phyloP scores from a whole-genome alignment of 92 coral and sea anemone genomes.

The Chrysogorgia sp. region DNA sequence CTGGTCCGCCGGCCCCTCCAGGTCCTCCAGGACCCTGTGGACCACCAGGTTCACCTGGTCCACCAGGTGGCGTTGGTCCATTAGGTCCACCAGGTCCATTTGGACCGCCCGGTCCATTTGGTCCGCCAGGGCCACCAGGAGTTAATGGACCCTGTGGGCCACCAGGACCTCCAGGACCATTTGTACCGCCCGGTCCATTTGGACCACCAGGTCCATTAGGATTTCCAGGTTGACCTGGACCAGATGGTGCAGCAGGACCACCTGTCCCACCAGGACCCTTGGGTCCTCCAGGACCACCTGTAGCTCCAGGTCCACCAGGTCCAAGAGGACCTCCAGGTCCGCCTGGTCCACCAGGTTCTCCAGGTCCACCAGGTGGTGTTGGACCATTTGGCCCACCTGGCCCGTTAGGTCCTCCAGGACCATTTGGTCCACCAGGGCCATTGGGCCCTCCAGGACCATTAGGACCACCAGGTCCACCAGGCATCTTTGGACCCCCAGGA shows the following conservation, averaged over 20 bases:
- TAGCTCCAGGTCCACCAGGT: slow-evolving; percentile 73
- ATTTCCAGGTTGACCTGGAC: slow-evolving; percentile 89
- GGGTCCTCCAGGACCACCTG: slow-evolving; percentile 58
- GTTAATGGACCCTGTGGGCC: slow-evolving; percentile 33
- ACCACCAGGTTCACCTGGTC: slow-evolving; percentile 37
- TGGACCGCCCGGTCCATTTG: slow-evolving; percentile 5
- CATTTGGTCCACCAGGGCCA: slow-evolving; percentile 25
- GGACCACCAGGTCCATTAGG: slow-evolving; percentile 73
- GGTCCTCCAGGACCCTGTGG: slow-evolving; percentile 39
- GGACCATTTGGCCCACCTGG: slow-evolving; percentile 9
- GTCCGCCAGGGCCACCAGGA: slow-evolving; percentile 23
- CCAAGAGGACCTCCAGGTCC: slow-evolving; percentile 62
- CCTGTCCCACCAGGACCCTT: slow-evolving; percentile 81
- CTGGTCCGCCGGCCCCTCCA: slow-evolving; percentile 24
- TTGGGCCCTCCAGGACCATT: slow-evolving; percentile 78
- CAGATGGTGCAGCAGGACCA: slow-evolving; percentile 79
- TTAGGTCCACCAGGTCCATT: slow-evolving; percentile 29
- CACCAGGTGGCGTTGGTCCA: slow-evolving; percentile 31
- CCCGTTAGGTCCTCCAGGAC: background rate
- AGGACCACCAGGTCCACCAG: slow-evolving; percentile 89
- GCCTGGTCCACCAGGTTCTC: slow-evolving; percentile 54
- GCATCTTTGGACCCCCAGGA: slow-evolving; percentile 77
- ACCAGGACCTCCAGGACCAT: slow-evolving; percentile 55
- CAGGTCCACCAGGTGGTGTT: background rate
- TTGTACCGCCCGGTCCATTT: slow-evolving; percentile 27